phyloP scores from a whole-genome alignment of 1,140 invertebrate genomes.

The Cotesia typhae region DNA sequence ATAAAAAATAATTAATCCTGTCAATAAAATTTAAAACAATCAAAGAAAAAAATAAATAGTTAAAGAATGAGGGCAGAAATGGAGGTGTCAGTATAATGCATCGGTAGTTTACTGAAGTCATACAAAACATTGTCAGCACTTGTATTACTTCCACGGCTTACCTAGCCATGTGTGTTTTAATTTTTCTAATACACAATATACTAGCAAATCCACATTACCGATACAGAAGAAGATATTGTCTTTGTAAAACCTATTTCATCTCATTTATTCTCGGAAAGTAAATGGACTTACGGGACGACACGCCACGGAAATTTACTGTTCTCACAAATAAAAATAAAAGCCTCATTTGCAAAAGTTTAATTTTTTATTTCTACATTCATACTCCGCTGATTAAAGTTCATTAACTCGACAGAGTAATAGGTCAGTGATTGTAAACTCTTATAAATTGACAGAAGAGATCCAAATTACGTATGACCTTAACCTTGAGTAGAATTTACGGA shows the following conservation, averaged over 20 bases:
- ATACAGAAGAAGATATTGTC: neutral
- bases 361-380: too few relatives aligned
- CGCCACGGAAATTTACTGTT: too few relatives aligned
- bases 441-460: neutral
- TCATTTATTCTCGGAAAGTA: too few relatives aligned
- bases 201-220: neutral
- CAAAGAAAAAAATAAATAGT: neutral
- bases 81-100: neutral
- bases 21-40: neutral
- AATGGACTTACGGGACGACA: too few relatives aligned
- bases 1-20: too few relatives aligned
- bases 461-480: neutral
- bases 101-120: slow-evolving; percentile 30
- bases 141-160: slow-evolving; percentile 22
- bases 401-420: neutral
- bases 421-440: neutral
- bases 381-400: neutral
- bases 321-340: too few relatives aligned
- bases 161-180: slow-evolving; percentile 7
- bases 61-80: neutral
- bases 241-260: too few relatives aligned
- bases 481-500: neutral
- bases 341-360: too few relatives aligned
- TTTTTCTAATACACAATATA: slow-evolving; percentile 8
- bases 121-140: slow-evolving; percentile 31